Evolutionary conservation across 2,113 vertebrate genomes (phyloP).

Genomic region (Thalassarche chlororhynchos): DNA sequence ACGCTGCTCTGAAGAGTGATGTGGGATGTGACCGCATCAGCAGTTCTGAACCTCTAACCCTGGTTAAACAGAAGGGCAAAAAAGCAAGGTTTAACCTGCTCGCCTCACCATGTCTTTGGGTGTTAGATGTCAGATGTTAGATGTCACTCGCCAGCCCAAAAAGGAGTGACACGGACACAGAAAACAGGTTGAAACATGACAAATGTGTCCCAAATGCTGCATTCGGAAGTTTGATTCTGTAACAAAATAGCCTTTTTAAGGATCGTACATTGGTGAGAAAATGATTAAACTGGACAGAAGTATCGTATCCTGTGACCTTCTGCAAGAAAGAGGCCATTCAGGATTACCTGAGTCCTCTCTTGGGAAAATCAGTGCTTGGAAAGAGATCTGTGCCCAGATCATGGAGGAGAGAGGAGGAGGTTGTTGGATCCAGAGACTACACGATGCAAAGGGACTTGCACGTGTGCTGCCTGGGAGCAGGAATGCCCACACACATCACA

Average conservation of each 20-base stretch:
- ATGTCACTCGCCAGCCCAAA: neutral
- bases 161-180: neutral
- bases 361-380: neutral
- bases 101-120: neutral
- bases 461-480: neutral
- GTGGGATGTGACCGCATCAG: neutral
- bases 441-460: accelerated
- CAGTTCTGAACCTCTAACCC: neutral
- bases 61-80: neutral
- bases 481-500: accelerated
- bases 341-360: neutral
- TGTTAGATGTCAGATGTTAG: neutral
- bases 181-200: neutral
- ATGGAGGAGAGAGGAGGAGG: neutral
- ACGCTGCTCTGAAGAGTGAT: neutral
- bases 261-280: neutral
- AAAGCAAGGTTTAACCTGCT: neutral
- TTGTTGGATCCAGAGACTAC: neutral
- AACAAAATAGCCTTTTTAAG: neutral
- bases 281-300: neutral
- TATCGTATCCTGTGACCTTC: neutral
- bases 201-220: neutral
- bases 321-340: neutral
- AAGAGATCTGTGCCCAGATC: neutral
- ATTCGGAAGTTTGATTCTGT: neutral